Conservation (phyloP, 1,140 invertebrate genomes). For the Globodera rostochiensis region DNA sequence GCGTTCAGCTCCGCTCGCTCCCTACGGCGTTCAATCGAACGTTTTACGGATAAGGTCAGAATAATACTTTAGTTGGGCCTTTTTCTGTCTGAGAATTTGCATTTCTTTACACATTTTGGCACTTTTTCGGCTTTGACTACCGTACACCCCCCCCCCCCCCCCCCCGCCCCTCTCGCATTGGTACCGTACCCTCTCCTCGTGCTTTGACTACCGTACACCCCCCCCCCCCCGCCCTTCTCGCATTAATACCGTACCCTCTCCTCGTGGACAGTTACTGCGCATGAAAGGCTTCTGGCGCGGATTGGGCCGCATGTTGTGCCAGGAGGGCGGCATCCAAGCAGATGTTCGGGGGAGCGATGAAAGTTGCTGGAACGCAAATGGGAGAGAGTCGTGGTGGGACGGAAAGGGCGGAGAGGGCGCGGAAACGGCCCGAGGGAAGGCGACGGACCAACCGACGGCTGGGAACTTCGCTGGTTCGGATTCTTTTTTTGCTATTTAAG, state of each 20-base stretch:
- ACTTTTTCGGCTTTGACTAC: no score
- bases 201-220: no score
- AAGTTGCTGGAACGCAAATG: constrained; percentile 27
- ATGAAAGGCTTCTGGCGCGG: constrained; percentile 24
- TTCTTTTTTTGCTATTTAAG: no score
- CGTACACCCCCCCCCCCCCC: no score
- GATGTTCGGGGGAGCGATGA: neutral
- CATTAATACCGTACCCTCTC: constrained; percentile 5
- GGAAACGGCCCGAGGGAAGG: neutral
- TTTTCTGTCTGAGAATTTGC: no score
- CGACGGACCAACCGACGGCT: neutral
- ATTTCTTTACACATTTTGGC: no score
- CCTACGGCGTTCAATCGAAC: constrained; percentile 8
- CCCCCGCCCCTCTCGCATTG: neutral
- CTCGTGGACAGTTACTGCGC: constrained; percentile 11
- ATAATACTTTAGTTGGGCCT: no score
- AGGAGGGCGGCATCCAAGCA: constrained; percentile 24
- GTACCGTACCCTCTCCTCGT: no score
- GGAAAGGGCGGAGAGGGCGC: neutral
- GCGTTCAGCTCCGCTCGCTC: neutral
- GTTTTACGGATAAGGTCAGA: constrained; percentile 19
- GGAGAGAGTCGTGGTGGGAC: neutral
- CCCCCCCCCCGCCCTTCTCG: no score
- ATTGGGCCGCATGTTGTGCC: constrained; percentile 6
- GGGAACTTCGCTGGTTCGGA: no score